These are phyloP conservation scores for Amphipyra tragopoginis DNA, from an alignment of 2,888 invertebrate species.

Conservation along the genomic window DNA sequence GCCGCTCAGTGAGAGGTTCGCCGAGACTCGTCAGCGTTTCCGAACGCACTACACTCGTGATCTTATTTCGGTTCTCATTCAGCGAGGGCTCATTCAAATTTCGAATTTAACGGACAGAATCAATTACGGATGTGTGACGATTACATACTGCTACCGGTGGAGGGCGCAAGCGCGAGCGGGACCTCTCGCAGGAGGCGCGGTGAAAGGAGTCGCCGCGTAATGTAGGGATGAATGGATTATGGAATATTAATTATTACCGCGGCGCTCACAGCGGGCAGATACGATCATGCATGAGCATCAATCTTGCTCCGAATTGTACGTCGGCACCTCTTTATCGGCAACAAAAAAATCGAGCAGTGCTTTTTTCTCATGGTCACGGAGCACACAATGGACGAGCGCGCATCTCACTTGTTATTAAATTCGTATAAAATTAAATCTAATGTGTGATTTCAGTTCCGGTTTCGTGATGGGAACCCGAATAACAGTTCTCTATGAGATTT, in stretches of 20 bases:
- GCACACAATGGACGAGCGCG: constrained; percentile 80
- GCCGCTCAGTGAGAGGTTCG: constrained; percentile 77
- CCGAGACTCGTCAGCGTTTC: constrained; percentile 63
- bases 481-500: constrained; percentile 79
- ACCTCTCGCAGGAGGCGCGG: constrained; percentile 62
- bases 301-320: constrained; percentile 83
- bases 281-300: constrained; percentile 83
- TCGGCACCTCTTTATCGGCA: constrained; percentile 88
- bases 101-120: constrained; percentile 86
- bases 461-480: constrained; percentile 84
- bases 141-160: constrained; percentile 80
- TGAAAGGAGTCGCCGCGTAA: constrained; percentile 72
- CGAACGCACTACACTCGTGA: constrained; percentile 78
- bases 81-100: constrained; percentile 84
- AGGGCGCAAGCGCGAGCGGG: constrained; percentile 52
- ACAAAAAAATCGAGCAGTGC: constrained; percentile 80
- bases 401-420: constrained; percentile 89
- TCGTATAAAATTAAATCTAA: constrained; percentile 90
- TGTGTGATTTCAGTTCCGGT: constrained; percentile 88
- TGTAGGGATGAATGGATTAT: constrained; percentile 83
- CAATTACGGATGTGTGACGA: constrained; percentile 85
- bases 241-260: constrained; percentile 84
- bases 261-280: constrained; percentile 82
- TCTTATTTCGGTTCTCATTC: constrained; percentile 85
- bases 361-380: constrained; percentile 84